Percentiles rank a stretch among this genome's conserved stretches.
Conservation (phyloP, 2,113 vertebrate species). For the Nyctibius bracteatus region DNA sequence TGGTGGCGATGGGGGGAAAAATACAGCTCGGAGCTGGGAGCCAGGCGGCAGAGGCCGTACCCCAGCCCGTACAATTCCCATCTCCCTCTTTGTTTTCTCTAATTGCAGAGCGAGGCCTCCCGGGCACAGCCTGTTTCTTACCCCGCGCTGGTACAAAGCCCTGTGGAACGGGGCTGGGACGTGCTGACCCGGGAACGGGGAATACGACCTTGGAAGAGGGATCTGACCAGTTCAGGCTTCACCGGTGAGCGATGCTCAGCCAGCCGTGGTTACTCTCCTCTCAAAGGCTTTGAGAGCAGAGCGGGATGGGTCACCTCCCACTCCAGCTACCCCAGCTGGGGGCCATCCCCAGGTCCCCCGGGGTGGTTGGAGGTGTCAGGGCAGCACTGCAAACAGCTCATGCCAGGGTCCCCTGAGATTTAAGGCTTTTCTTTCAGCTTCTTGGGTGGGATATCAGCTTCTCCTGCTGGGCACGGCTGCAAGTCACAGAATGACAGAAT, state of each 20-base stretch:
- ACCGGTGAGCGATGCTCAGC: not conserved
- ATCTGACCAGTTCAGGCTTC: fast-evolving
- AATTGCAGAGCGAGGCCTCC: not conserved
- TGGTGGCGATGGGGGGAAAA: not conserved
- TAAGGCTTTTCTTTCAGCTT: not conserved
- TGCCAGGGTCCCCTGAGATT: not conserved
- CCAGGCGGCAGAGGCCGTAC: not conserved
- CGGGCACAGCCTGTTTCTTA: not conserved
- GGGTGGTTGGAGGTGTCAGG: not conserved
- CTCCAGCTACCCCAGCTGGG: fast-evolving
- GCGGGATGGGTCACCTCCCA: not conserved
- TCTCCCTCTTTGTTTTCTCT: constrained; percentile 23
- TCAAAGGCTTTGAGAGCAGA: fast-evolving
- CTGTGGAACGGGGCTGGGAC: not conserved
- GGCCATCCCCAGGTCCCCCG: not conserved
- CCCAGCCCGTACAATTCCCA: not conserved
- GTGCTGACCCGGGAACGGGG: not conserved
- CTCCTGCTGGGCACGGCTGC: not conserved
- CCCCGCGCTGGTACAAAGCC: not conserved
- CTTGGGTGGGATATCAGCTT: not conserved
- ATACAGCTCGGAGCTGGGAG: not conserved
- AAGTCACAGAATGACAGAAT: too few relatives aligned
- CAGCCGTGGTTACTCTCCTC: not conserved
- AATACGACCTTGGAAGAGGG: not conserved
- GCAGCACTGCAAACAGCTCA: fast-evolving